Evolutionary conservation across 2,888 invertebrate genomes (phyloP).

Genomic region (Sinohyriopsis cumingii): DNA sequence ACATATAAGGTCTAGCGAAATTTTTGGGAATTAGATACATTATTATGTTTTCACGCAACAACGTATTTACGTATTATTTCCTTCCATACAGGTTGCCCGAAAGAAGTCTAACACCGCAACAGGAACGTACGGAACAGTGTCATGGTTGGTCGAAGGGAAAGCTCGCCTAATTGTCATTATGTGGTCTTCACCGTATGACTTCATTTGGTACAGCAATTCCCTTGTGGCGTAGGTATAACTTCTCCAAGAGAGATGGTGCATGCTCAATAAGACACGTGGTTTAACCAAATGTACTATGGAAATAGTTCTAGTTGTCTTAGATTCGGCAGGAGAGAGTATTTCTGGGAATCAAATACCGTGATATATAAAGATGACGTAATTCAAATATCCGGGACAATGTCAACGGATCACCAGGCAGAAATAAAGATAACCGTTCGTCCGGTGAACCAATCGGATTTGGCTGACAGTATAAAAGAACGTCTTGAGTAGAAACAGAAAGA

Average conservation of each 20-base stretch:
- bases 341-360: slow-evolving; percentile 3
- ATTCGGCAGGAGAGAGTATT: slow-evolving; percentile 9
- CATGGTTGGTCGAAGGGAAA: slow-evolving; percentile 19
- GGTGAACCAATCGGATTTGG: slow-evolving; percentile 7
- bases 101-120: slow-evolving; percentile 11
- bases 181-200: slow-evolving; percentile 29
- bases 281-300: slow-evolving; percentile 20
- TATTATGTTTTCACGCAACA: too few species aligned
- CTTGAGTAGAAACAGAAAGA: too few species aligned
- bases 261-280: slow-evolving; percentile 6
- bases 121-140: slow-evolving; percentile 20
- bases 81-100: slow-evolving; percentile 6
- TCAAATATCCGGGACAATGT: slow-evolving; percentile 19
- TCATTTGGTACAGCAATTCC: slow-evolving; percentile 21
- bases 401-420: slow-evolving; percentile 21
- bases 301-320: slow-evolving; percentile 1
- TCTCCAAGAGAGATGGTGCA: neutral
- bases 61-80: too few species aligned
- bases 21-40: too few species aligned
- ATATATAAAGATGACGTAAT: slow-evolving; percentile 12
- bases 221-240: slow-evolving; percentile 24
- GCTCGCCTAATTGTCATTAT: slow-evolving; percentile 22
- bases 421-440: slow-evolving; percentile 19
- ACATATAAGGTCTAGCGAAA: too few species aligned
- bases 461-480: neutral